Base-by-base conservation (phyloP, 2,797 vertebrate species). In the Thamnophis elegans region DNA sequence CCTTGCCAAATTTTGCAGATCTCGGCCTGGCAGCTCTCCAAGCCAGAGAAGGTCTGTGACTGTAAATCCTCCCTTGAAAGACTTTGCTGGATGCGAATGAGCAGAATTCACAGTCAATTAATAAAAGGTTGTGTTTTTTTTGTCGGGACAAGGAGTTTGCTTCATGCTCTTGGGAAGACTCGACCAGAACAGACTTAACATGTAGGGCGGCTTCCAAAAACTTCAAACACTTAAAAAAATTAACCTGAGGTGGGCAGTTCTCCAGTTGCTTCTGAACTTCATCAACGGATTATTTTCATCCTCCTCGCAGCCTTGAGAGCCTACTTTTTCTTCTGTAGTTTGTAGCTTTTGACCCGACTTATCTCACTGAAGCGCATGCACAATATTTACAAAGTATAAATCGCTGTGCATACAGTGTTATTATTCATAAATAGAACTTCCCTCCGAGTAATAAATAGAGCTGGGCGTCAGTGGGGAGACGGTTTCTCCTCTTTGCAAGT, bases 371-470 rank as follows among this genome's bases (percentile, higher is more conserved):
- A 51, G 32, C 3, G 2, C 65, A 36, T 4, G 12, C 90, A 65
- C 60, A 5, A 89, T 94, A 93, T 94, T 95, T 95, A 95, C 93
- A 59, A 85, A 9, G 62, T 20, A 18, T 92, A 94, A 92, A 95
- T 95, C 93, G 93, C 92, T 95, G 91, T 53, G 92, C 93, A 89
- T 91, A 89, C 10, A 0, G 5, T 93, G 90, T 94, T 93, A 94
- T 92, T 93, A 93, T 94, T 96, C 94, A 91, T 94, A 96, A 95
- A 93, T 93, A 95, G 53, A 85, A 53, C 36, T 89, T 28, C 13
- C 73, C 93, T 92, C 93, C 5, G 62, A 95, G 93, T 94, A 94
- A 89, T 20, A 95, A 91, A 89, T 88, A 92, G 94, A 95, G 87
- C 90, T 65, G 53, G 92, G 62, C 89, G 88, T 92, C 93, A 94